Evolutionary conservation across 2,113 vertebrate genomes (phyloP), one percentile per base, ranked within the genome.

Genomic region (Eudyptes chrysolophus): DNA sequence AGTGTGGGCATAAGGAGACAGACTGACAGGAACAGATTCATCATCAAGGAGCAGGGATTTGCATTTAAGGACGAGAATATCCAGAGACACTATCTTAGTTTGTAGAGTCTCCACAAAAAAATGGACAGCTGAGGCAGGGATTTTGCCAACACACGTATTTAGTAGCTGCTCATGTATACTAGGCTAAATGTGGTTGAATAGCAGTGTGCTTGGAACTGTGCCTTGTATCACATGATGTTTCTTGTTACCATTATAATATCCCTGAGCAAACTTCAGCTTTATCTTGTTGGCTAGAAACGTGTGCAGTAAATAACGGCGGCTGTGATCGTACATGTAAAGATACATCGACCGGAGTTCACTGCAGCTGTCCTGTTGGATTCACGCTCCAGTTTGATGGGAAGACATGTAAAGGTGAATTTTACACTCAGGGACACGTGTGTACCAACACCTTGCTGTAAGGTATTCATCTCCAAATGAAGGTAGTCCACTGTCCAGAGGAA

Each of bases 291-390:
- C 91, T 98, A 99, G 99, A 99, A 98, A 99, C 99, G 0, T 99
- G 99, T 83, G 99, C 99, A 0, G 98, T 99, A 69, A 99, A 99
- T 96, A 99, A 99, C 6, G 99, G 99, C 1, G 99, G 99, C 89
- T 99, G 99, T 30, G 99, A 99, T 97, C 99, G 99, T 68, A 99
- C 99, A 15, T 99, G 99, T 85, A 99, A 99, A 92, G 99, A 99
- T 95, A 99, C 99, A 27, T 99, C 99, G 2, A 99, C 99, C 0
- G 99, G 99, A 3, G 99, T 99, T 69, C 99, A 99, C 97, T 99
- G 99, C 97, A 99, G 99, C 96, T 99, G 99, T 95, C 99, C 99
- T 0, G 93, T 99, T 1, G 99, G 99, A 80, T 99, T 99, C 97
- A 99, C 98, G 0, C 98, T 99, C 89, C 99, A 99, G 98, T 97